A percentile compares a stretch with the other conserved stretches of the same genome.
Conservation (phyloP, 2,888 invertebrate genomes). For the Polydrusus pterygomalis region DNA sequence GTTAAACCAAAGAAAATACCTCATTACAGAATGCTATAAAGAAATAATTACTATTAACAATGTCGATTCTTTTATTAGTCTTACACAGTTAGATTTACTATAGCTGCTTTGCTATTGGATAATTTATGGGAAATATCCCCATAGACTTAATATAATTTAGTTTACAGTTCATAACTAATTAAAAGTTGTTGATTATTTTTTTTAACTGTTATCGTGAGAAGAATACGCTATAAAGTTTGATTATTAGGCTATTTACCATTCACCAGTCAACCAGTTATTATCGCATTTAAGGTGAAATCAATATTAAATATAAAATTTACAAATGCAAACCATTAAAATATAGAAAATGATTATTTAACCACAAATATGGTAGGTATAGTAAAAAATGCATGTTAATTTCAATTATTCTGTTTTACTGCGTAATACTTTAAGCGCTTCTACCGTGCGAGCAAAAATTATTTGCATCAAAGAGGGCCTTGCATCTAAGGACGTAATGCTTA, state of each 20-base stretch:
- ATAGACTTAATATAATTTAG: neutral
- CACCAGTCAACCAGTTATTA: too few species aligned
- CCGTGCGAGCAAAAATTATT: too few species aligned
- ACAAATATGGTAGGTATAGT: too few species aligned
- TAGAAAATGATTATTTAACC: too few species aligned
- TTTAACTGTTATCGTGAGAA: constrained; percentile 5
- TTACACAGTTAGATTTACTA: constrained; percentile 11
- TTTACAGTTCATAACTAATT: constrained; percentile 17
- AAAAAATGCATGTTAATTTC: too few species aligned
- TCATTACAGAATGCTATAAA: neutral
- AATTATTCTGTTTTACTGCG: too few species aligned
- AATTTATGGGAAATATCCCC: constrained; percentile 16
- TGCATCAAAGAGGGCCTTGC: too few species aligned
- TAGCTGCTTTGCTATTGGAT: neutral
- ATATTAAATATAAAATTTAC: neutral
- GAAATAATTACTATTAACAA: neutral
- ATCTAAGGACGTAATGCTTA: too few species aligned
- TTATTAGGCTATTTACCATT: neutral
- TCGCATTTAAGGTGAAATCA: neutral
- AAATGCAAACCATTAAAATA: too few species aligned
- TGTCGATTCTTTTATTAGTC: neutral
- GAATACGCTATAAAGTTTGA: neutral
- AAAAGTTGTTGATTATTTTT: constrained; percentile 11
- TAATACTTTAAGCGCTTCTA: too few species aligned
- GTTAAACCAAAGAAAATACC: too few species aligned